phyloP scores from a whole-genome alignment of 37 sponge, comb jelly and placozoan genomes.

The Chondrosia reniformis region DNA sequence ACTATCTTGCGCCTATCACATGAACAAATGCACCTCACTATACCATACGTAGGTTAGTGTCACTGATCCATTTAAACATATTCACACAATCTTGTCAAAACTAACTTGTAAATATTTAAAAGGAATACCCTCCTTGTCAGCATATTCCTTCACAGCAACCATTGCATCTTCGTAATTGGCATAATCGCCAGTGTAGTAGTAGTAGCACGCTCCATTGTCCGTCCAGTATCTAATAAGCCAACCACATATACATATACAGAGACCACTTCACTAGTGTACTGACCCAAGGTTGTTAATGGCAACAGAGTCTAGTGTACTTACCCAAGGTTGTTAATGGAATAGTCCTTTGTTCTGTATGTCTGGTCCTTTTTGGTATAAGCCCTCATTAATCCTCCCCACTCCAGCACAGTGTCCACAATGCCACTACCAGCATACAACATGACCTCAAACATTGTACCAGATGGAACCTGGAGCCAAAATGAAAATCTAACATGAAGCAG shows the following conservation, averaged over 20 bases:
- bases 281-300: no score
- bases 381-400: conserved; percentile 43
- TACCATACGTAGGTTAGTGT: no score
- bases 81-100: no score
- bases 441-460: conserved; percentile 24
- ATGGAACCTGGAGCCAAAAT: conserved; percentile 37
- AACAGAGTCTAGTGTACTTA: conserved; percentile 1
- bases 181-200: conserved; percentile 58
- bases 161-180: conserved; percentile 73
- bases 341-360: conserved; percentile 38
- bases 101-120: conserved; percentile 57
- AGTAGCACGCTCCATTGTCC: conserved; percentile 83
- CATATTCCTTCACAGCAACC: conserved; percentile 54
- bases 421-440: conserved; percentile 55
- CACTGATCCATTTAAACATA: no score
- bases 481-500: no score
- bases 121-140: conserved; percentile 45
- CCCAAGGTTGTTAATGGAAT: conserved; percentile 78
- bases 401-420: conserved; percentile 36
- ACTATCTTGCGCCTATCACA: no score
- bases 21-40: no score
- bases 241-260: no score
- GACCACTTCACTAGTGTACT: no score
- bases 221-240: conserved; percentile 88
- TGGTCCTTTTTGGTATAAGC: conserved; percentile 25